Evolutionary conservation across 2,113 vertebrate genomes (phyloP).

Genomic region (Proterorhinus semilunaris): DNA sequence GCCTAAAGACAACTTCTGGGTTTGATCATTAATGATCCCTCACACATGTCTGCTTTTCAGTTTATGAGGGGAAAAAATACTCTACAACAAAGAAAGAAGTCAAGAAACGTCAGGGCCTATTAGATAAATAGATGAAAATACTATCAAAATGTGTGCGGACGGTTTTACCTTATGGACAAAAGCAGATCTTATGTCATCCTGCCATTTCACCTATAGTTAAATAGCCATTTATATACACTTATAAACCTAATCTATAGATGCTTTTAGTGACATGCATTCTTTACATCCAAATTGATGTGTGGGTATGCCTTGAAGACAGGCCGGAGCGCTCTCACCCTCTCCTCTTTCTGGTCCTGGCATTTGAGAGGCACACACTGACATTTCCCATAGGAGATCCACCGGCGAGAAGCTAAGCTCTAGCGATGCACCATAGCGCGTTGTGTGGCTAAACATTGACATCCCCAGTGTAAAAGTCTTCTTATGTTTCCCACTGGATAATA

Average conservation of each 20-base stretch:
- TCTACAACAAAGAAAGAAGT: no score
- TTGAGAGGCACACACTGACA: constrained; percentile 56
- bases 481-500: constrained; percentile 28
- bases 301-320: constrained; percentile 31
- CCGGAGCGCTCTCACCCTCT: constrained; percentile 38
- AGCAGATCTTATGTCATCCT: background rate
- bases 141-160: background rate
- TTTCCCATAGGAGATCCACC: constrained; percentile 40
- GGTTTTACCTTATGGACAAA: background rate
- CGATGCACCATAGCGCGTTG: constrained; percentile 30
- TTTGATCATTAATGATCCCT: no score
- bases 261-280: constrained; percentile 5
- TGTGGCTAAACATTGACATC: constrained; percentile 32
- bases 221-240: background rate
- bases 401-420: constrained; percentile 52
- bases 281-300: constrained; percentile 13
- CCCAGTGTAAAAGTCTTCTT: constrained; percentile 27
- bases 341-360: constrained; percentile 53
- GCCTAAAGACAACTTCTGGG: no score
- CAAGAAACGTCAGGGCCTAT: no score
- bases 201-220: background rate
- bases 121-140: background rate
- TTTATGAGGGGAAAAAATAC: no score
- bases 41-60: no score
- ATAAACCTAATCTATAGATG: constrained; percentile 19